A percentile compares a stretch with the other conserved stretches of the same genome.
These are phyloP conservation scores for Bombus turneri DNA, from an alignment of 1,140 invertebrate species.

Conservation along the genomic window DNA sequence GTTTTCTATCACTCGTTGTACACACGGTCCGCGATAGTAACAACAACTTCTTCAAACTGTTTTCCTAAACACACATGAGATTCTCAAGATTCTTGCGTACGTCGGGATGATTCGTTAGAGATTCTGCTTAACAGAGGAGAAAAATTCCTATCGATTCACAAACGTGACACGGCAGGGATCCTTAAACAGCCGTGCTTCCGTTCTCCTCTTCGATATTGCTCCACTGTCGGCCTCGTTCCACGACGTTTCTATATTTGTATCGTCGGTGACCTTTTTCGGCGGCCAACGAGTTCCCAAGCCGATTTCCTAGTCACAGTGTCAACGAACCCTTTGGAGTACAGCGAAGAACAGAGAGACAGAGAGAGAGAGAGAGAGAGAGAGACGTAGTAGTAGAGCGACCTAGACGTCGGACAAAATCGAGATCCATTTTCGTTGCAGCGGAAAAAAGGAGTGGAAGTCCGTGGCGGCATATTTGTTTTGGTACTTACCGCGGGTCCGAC, in stretches of 20 bases:
- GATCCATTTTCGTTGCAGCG: neutral
- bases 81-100: neutral
- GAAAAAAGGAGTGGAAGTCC: neutral
- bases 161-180: neutral
- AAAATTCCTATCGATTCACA: constrained; percentile 11
- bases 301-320: constrained; percentile 13
- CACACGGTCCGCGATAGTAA: constrained; percentile 2
- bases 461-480: constrained; percentile 28
- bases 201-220: neutral
- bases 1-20: neutral
- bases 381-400: neutral
- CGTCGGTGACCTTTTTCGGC: constrained; percentile 17
- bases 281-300: neutral
- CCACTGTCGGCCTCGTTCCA: neutral
- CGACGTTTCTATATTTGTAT: constrained; percentile 33
- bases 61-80: neutral
- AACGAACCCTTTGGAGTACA: constrained; percentile 3
- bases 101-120: too few relatives aligned
- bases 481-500: constrained; percentile 29
- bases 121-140: too few relatives aligned
- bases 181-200: neutral
- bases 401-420: neutral
- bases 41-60: neutral
- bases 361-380: neutral
- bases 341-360: too few relatives aligned